Evolutionary conservation across 2,888 invertebrate species (phyloP), one percentile per base, ranked within the genome.

Genomic region (Scotopteryx bipunctaria): DNA sequence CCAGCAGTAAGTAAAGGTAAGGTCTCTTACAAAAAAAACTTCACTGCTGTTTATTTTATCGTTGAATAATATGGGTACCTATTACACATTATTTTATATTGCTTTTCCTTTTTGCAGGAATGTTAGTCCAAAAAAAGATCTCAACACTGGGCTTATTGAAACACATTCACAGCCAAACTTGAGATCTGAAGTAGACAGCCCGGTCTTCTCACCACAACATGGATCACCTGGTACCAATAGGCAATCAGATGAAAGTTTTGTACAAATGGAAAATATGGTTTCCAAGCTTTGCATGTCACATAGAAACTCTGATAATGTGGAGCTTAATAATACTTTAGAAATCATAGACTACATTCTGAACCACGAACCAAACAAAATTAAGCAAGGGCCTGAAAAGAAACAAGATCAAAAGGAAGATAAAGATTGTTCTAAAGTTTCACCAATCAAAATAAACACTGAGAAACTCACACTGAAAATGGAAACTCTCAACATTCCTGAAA

Each of bases 131-230:
- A 36, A 41, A 2, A 31, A 62, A 19, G 63, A 74, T 25, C 33
- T 49, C 11, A 60, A 78, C 41, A 55, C 59, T 27, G 78, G 73
- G 65, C 70, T 86, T 21, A 79, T 86, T 51, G 76, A 84, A 74
- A 69, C 76, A 23, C 78, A 77, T 61, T 86, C 86, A 5, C 73
- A 80, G 61, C 85, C 86, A 6, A 72, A 84, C 53, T 61, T 80
- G 36, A 53, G 67, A 38, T 11, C 27, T 8, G 13, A n/a, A 16
- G 25, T 48, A 36, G 47, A 57, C 11, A 50, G 52, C 37, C 36
- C 63, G 16, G 50, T 61, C 31, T 33, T 40, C 16, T 27, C 14
- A 15, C 33, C 47, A 1, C 21, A 21, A 15, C 49, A 57, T 3
- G 41, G 52, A 13, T 61, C 54, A 40, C 51, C 66, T 27, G 53